Percentiles rank a stretch among this genome's conserved stretches.
Conservation (phyloP, 1,140 invertebrate genomes). For the Calephelis virginiensis region DNA sequence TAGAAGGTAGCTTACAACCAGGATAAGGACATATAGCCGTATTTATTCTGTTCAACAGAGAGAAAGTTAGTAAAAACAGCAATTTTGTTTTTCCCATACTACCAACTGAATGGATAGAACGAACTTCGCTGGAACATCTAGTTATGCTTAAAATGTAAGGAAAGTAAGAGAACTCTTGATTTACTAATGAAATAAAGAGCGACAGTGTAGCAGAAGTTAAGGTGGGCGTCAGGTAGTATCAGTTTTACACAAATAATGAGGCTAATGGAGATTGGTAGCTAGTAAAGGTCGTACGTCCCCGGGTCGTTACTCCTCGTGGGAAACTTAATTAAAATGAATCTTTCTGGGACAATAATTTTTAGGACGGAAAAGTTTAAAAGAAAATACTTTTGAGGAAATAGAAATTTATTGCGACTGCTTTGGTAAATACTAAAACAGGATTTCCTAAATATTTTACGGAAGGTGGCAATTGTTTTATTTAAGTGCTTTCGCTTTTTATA, state of each 20-base stretch:
- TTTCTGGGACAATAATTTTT: slow-evolving; percentile 48
- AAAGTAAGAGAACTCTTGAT: not conserved
- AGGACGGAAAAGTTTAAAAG: slow-evolving; percentile 43
- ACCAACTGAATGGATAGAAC: no score
- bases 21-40: no score
- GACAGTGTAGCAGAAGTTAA: not conserved
- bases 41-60: no score
- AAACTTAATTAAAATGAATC: slow-evolving; percentile 72
- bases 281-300: slow-evolving; percentile 48
- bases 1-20: no score
- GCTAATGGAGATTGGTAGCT: slow-evolving; percentile 67
- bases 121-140: no score
- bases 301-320: slow-evolving; percentile 55
- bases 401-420: slow-evolving; percentile 5
- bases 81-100: no score
- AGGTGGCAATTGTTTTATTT: not conserved
- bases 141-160: no score
- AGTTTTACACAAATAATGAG: slow-evolving; percentile 58
- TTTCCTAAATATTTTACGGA: not conserved
- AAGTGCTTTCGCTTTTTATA: no score
- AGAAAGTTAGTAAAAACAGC: no score
- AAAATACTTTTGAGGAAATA: slow-evolving; percentile 32
- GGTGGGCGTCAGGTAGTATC: slow-evolving; percentile 16
- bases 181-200: not conserved
- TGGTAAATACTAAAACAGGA: not conserved